Evolutionary conservation across 2,797 vertebrate species (phyloP).

Genomic region (Poecilia gillii): DNA sequence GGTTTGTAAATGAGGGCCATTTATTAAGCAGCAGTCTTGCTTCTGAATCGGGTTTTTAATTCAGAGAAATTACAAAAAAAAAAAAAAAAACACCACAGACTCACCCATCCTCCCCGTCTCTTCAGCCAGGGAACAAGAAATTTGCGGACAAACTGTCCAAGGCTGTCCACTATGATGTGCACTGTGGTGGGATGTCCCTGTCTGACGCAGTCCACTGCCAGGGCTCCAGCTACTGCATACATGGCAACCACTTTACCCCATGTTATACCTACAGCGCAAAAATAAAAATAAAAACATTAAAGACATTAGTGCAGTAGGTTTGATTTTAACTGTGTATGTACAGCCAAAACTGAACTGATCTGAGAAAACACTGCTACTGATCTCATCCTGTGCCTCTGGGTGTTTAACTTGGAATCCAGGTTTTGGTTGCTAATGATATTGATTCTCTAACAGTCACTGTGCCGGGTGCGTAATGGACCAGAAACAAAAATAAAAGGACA

Average conservation of each 20-base stretch:
- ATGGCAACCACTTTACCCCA: conserved; percentile 98
- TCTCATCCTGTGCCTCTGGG: neutral
- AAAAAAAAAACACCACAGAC: conserved; percentile 31
- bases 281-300: neutral
- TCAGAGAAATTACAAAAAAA: neutral
- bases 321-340: neutral
- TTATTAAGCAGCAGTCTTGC: neutral
- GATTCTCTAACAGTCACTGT: conserved; percentile 16
- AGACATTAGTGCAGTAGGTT: conserved; percentile 2
- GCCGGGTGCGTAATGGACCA: neutral
- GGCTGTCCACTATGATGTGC: conserved; percentile 90
- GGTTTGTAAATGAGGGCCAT: neutral
- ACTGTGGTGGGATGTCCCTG: conserved; percentile 88
- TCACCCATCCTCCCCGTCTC: conserved; percentile 96
- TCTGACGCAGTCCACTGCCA: conserved; percentile 93
- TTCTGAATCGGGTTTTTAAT: neutral
- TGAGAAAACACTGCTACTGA: neutral
- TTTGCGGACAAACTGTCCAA: conserved; percentile 94
- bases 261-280: conserved; percentile 85
- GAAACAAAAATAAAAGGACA: neutral
- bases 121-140: conserved; percentile 91
- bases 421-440: conserved; percentile 13
- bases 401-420: neutral
- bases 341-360: neutral
- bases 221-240: conserved; percentile 91